These are phyloP conservation scores for Polietes domitor DNA, from an alignment of 2,888 invertebrate genomes.

Conservation along the genomic window DNA sequence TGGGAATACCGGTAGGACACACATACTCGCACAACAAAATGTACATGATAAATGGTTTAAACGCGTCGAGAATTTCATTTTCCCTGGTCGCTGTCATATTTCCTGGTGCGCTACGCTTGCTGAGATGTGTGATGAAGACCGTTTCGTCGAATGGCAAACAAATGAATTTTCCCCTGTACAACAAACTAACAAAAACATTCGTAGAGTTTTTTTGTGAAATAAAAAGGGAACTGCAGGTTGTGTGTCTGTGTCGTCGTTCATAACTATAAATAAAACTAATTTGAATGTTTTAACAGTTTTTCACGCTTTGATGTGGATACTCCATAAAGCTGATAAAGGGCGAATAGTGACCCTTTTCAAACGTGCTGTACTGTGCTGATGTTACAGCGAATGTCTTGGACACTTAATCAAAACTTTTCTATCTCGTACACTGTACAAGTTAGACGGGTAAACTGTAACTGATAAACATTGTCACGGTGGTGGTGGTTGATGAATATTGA, in stretches of 20 bases:
- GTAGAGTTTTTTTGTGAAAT: neutral
- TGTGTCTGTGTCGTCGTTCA: neutral
- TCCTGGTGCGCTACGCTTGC: neutral
- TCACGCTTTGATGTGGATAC: neutral
- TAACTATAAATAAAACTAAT: neutral
- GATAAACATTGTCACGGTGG: neutral
- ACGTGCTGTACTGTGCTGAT: neutral
- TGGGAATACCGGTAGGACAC: neutral
- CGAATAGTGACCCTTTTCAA: neutral
- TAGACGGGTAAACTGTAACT: neutral
- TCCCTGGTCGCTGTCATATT: neutral
- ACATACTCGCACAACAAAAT: neutral
- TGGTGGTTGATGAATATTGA: neutral
- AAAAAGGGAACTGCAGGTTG: neutral
- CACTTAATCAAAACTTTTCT: conserved; percentile 20
- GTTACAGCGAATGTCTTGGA: neutral
- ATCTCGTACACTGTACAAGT: neutral
- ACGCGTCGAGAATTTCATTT: conserved; percentile 1
- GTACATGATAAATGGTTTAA: neutral
- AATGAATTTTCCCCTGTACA: neutral
- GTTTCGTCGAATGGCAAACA: neutral
- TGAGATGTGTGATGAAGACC: neutral
- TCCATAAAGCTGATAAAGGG: neutral
- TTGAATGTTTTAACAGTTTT: conserved; percentile 1
- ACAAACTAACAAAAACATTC: neutral